Conservation (phyloP, 2,888 invertebrate species). For the Caenorhabditis becei region DNA sequence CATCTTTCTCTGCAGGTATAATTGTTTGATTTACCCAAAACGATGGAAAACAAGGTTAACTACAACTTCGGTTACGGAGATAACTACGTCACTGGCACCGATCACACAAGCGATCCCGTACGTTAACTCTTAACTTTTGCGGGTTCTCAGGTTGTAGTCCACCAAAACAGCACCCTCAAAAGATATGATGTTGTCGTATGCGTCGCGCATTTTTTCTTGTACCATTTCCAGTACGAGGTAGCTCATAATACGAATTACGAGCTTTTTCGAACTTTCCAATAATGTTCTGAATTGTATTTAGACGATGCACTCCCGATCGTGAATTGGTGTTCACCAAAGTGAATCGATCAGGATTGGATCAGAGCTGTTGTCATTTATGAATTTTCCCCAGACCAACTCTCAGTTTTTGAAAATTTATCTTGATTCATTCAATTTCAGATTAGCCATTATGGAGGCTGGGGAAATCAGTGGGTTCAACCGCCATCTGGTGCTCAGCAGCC, state of each 20-base stretch:
- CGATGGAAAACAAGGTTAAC: slow-evolving; percentile 50
- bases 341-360: slow-evolving; percentile 21
- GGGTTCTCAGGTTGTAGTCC: neutral
- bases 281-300: neutral
- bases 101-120: slow-evolving; percentile 50
- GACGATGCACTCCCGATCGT: slow-evolving; percentile 12
- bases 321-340: neutral
- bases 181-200: slow-evolving; percentile 46
- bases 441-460: slow-evolving; percentile 27
- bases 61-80: slow-evolving; percentile 50
- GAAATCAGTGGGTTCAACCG: slow-evolving; percentile 39
- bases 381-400: neutral
- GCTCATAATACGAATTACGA: neutral
- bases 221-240: neutral
- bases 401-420: neutral
- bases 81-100: slow-evolving; percentile 36
- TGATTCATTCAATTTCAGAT: slow-evolving; percentile 10
- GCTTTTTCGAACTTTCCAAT: neutral
- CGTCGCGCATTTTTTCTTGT: neutral
- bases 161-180: slow-evolving; percentile 14
- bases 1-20: slow-evolving; percentile 25
- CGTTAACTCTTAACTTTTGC: slow-evolving; percentile 54
- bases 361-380: neutral
- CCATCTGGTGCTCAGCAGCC: slow-evolving; percentile 1
- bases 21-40: neutral